phyloP scores from a whole-genome alignment of 1,140 invertebrate species.

The Macrosteles quadrilineatus region DNA sequence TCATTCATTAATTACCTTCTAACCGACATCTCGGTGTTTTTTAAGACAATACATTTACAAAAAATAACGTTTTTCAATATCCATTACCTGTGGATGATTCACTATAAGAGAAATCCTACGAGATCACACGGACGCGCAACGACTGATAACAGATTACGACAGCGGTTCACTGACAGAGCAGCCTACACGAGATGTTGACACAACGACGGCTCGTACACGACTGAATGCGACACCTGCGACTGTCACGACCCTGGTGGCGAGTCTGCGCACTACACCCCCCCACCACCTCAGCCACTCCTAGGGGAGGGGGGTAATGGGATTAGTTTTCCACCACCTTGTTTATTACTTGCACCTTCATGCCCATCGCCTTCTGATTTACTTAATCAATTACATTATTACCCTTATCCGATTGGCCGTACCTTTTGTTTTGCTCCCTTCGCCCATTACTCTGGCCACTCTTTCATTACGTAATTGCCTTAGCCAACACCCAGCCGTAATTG shows the following conservation, averaged over 20 bases:
- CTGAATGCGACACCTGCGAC: too few relatives aligned
- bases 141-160: too few relatives aligned
- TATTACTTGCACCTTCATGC: conserved; percentile 21
- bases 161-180: too few relatives aligned
- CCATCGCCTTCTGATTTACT: conserved; percentile 21
- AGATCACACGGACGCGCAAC: too few relatives aligned
- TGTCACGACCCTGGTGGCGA: not conserved
- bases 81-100: too few relatives aligned
- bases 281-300: not conserved
- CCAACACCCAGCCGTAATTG: conserved; percentile 7
- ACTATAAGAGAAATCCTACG: too few relatives aligned
- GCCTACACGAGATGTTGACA: too few relatives aligned
- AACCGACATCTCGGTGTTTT: too few relatives aligned
- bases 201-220: too few relatives aligned
- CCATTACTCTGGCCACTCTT: not conserved
- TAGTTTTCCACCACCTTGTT: conserved; percentile 24
- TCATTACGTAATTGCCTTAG: not conserved
- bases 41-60: too few relatives aligned
- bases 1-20: too few relatives aligned
- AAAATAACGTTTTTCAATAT: too few relatives aligned
- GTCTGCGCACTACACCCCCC: not conserved
- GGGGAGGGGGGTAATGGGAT: conserved; percentile 21
- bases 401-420: not conserved
- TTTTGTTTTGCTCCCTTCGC: conserved; percentile 1
- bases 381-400: conserved; percentile 24